Evolutionary conservation across 2,797 vertebrate species (phyloP), one percentile per base, ranked within the genome.

Genomic region (Rhadinocentrus ornatus): DNA sequence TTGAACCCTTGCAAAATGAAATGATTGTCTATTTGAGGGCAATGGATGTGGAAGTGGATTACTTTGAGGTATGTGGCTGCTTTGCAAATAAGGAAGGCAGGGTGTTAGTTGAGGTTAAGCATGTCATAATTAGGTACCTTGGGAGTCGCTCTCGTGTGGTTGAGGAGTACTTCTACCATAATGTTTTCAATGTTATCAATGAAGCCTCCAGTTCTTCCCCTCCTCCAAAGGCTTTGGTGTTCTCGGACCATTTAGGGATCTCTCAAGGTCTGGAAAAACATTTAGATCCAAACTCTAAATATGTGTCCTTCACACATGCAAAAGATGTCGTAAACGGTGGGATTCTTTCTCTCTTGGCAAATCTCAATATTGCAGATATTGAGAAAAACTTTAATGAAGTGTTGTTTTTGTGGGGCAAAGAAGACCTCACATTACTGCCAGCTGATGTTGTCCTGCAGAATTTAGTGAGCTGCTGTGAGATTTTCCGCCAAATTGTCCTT

Each of bases 1-100:
- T 91, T 46, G 91, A 93, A 67, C 92, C 95, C 0, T 71, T 97
- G 80, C 92, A 96, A 83, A 91, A 94, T 50, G 94, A 97, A 78
- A 96, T 97, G 95, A 86, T 95, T 62, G 85, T 96, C 3, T 96
- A 96, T 80, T 71, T 96, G 70, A 95, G 92, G 92, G 89, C 88
- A 62, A 85, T 34, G 16, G 81, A 93, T 61, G 84, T 88, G 11
- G 87, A 77, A 10, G 46, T 62, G 26, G 93, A 94, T 78, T 88
- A 91, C 29, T 86, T 94, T 68, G 93, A 95, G 62, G 78, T 95
- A 11, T 97, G 95, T 82, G 96, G 95, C 1, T 96, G 95, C 68
- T 95, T 97, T 84, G 66, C 92, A 80, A 93, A 96, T 85, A 94
- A 87, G 83, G 80, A 83, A 0, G 95, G 96, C 11, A 92, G 73